Conservation (phyloP, 2,797 vertebrate genomes). For the Artibeus lituratus region DNA sequence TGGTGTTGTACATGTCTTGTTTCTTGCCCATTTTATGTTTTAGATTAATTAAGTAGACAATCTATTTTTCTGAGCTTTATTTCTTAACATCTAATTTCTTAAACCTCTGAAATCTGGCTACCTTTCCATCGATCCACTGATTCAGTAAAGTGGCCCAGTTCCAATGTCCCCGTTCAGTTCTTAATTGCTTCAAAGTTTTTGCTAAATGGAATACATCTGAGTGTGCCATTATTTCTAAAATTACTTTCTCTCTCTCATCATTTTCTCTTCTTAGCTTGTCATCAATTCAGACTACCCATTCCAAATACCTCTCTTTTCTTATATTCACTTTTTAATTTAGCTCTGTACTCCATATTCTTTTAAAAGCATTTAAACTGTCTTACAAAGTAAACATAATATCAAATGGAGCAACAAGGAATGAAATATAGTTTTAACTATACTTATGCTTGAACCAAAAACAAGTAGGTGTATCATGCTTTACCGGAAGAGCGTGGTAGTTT, state of each 20-base stretch:
- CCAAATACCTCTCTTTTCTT: not conserved
- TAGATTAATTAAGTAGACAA: not conserved
- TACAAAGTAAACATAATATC: not conserved
- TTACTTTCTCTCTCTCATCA: not conserved
- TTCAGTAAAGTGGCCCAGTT: not conserved
- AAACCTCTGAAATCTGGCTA: slow-evolving; percentile 16
- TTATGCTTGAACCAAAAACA: not conserved
- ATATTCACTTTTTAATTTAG: not conserved
- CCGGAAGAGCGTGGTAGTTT: not conserved
- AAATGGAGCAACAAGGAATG: not conserved
- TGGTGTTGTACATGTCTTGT: not conserved
- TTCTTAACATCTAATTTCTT: slow-evolving; percentile 11
- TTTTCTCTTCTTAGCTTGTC: not conserved
- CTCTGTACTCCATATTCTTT: not conserved
- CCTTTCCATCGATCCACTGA: not conserved
- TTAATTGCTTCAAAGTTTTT: not conserved
- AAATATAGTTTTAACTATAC: not conserved
- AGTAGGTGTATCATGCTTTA: not conserved
- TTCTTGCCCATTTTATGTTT: not conserved
- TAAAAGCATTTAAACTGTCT: not conserved
- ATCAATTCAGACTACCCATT: not conserved
- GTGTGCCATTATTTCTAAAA: not conserved
- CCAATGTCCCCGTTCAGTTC: not conserved
- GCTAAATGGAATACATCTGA: not conserved
- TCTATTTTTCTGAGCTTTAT: slow-evolving; percentile 10